Percentiles rank a stretch among this genome's conserved stretches.
Conservation (phyloP, 2,113 vertebrate species). For the Capra hircus region DNA sequence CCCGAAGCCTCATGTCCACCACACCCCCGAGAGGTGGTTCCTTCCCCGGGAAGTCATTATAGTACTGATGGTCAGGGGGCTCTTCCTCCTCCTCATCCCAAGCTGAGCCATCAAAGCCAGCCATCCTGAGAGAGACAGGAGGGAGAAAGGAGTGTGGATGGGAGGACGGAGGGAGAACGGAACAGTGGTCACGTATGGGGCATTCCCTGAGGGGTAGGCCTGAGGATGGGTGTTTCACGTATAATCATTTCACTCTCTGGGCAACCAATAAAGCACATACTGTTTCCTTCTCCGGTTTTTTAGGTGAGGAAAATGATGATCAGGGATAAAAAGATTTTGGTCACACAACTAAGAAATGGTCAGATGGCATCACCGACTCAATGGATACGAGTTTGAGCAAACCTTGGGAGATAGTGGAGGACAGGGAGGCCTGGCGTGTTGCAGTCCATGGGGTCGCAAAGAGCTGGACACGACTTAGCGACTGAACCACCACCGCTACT, state of each 20-base stretch:
- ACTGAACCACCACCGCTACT: background rate
- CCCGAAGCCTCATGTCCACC: slow-evolving; percentile 90
- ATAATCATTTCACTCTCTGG: background rate
- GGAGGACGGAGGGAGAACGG: background rate
- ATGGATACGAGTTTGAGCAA: background rate
- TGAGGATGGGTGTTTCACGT: background rate
- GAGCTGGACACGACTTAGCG: background rate
- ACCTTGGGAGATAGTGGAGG: background rate
- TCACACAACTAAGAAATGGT: background rate
- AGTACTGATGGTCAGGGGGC: slow-evolving; percentile 92
- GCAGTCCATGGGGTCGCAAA: background rate
- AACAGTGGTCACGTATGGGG: fast-evolving
- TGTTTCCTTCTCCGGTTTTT: background rate
- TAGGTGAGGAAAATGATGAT: background rate
- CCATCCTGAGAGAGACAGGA: slow-evolving; percentile 85
- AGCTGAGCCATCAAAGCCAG: slow-evolving; percentile 95
- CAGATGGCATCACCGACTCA: background rate
- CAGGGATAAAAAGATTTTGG: background rate
- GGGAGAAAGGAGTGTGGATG: background rate
- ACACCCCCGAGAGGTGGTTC: slow-evolving; percentile 95
- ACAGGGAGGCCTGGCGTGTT: background rate
- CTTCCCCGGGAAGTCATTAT: slow-evolving; percentile 97
- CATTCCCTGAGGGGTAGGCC: background rate
- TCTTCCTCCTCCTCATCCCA: slow-evolving; percentile 97
- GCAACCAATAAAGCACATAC: background rate